phyloP scores from a whole-genome alignment of 1,140 invertebrate species.

The Ephestia elutella region DNA sequence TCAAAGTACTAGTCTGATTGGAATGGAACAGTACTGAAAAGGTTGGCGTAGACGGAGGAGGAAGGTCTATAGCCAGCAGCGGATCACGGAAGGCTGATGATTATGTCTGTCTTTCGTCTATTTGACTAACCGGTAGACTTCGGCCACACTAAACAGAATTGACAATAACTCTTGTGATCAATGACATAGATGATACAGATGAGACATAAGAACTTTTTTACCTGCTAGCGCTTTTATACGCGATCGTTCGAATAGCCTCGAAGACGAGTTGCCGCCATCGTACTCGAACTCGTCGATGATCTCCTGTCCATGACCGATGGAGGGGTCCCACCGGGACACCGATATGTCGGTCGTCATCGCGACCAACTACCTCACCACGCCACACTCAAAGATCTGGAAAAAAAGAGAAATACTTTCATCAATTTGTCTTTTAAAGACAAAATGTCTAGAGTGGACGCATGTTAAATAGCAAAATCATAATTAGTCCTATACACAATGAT shows the following conservation, averaged over 20 bases:
- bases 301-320: slow-evolving; percentile 86
- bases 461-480: no score
- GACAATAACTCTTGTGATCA: no score
- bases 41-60: no score
- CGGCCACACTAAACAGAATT: no score
- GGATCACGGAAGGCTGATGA: no score
- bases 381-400: slow-evolving; percentile 59
- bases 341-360: slow-evolving; percentile 98
- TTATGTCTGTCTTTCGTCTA: no score
- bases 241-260: slow-evolving; percentile 97
- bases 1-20: no score
- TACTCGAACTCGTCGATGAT: slow-evolving; percentile 98
- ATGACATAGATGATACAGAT: no score
- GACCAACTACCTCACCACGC: slow-evolving; percentile 61
- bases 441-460: background rate
- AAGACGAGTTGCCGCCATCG: slow-evolving; percentile 98
- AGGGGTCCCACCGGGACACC: slow-evolving; percentile 94
- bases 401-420: slow-evolving; percentile 7
- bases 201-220: slow-evolving; percentile 67
- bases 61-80: no score
- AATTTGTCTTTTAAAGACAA: no score
- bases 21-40: no score
- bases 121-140: no score
- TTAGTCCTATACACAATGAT: background rate
- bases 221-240: slow-evolving; percentile 98